A percentile compares a stretch with the other conserved stretches of the same genome.
Conservation (phyloP, 2,797 vertebrate genomes). For the Sebastes minor region DNA sequence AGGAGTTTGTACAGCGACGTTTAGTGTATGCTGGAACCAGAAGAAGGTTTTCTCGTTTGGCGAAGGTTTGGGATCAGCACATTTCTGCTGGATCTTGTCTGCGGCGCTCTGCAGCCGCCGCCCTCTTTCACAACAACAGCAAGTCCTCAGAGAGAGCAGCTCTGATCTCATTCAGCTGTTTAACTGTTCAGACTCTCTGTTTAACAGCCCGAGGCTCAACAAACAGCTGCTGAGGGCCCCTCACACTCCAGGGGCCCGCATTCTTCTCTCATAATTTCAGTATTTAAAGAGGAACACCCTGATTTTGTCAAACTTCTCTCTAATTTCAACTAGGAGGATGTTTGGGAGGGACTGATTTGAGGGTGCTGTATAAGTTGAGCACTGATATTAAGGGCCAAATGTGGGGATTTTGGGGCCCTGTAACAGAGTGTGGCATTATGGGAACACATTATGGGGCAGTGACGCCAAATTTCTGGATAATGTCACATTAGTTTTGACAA, state of each 20-base stretch:
- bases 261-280: background rate
- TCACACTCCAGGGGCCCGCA: background rate
- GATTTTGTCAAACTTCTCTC: background rate
- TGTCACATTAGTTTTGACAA: background rate
- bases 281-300: conserved; percentile 4
- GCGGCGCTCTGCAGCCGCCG: conserved; percentile 27
- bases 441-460: background rate
- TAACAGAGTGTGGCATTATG: no score
- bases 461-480: background rate
- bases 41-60: no score
- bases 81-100: background rate
- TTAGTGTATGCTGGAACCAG: no score
- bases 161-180: conserved; percentile 46
- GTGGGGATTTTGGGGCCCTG: no score
- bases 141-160: conserved; percentile 25
- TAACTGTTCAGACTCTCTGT: background rate
- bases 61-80: background rate
- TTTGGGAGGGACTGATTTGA: background rate
- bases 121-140: conserved; percentile 50
- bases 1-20: no score
- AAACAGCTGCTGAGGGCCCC: conserved; percentile 5
- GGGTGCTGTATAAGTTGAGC: no score
- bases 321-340: background rate
- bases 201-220: background rate
- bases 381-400: no score